Evolutionary conservation across 2,113 vertebrate genomes (phyloP).

Genomic region (Mohoua ochrocephala): DNA sequence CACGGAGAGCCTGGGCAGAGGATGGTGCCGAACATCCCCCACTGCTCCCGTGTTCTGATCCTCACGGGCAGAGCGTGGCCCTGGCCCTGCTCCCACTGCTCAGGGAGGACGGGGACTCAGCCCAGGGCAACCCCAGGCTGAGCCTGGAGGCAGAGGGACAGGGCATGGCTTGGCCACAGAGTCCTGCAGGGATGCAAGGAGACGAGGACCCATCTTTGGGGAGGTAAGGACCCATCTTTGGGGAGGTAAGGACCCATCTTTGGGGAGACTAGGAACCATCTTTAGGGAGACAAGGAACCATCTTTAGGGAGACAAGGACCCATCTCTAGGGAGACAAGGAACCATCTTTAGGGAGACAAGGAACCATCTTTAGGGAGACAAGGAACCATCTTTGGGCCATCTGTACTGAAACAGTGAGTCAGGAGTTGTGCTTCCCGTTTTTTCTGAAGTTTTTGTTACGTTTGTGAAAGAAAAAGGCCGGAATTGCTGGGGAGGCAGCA

Average conservation of each 20-base stretch:
- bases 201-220: neutral
- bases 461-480: neutral
- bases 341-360: neutral
- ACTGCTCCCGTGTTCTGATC: neutral
- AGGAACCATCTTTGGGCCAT: neutral
- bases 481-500: neutral
- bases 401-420: neutral
- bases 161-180: neutral
- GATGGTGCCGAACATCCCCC: neutral
- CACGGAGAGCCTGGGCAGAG: fast-evolving
- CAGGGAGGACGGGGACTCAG: neutral
- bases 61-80: fast-evolving
- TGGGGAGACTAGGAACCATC: neutral
- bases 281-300: neutral
- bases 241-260: neutral
- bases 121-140: neutral
- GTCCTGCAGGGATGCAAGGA: neutral
- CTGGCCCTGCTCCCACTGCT: neutral
- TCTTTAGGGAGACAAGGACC: neutral
- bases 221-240: neutral
- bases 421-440: neutral
- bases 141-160: neutral
- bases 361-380: neutral
- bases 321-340: neutral
- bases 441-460: neutral